Conservation (phyloP, 2,797 vertebrate genomes). For the Characodon lateralis region DNA sequence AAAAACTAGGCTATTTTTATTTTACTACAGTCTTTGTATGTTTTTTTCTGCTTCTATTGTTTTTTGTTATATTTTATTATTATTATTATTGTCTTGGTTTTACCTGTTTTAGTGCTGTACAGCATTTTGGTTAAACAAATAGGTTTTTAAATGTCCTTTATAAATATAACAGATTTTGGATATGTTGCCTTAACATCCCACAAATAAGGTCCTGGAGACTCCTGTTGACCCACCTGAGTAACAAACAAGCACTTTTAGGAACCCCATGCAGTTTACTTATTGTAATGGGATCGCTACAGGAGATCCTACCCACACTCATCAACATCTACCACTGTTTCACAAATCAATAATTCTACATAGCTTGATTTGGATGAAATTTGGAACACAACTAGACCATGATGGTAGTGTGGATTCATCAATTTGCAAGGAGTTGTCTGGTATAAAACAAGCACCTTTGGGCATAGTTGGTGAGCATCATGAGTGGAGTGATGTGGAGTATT, state of each 20-base stretch:
- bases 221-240: not conserved
- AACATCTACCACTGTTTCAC: not conserved
- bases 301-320: not conserved
- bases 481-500: not conserved
- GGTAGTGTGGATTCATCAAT: not conserved
- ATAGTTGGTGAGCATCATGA: not conserved
- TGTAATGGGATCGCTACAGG: too few relatives aligned
- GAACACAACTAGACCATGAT: not conserved
- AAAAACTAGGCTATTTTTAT: too few relatives aligned
- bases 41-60: too few relatives aligned
- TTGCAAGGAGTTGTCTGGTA: not conserved
- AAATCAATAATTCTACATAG: not conserved
- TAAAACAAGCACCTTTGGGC: not conserved
- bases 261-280: too few relatives aligned
- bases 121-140: too few relatives aligned
- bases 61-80: too few relatives aligned
- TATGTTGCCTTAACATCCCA: not conserved
- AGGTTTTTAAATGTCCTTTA: too few relatives aligned
- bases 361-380: not conserved
- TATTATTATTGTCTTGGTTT: too few relatives aligned
- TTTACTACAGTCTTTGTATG: too few relatives aligned
- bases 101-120: too few relatives aligned
- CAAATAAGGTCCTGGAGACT: not conserved
- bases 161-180: too few relatives aligned
- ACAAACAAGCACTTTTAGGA: too few relatives aligned